These are phyloP conservation scores for Gopherus evgoodei DNA, from an alignment of 2,113 vertebrate species.

Conservation along the genomic window DNA sequence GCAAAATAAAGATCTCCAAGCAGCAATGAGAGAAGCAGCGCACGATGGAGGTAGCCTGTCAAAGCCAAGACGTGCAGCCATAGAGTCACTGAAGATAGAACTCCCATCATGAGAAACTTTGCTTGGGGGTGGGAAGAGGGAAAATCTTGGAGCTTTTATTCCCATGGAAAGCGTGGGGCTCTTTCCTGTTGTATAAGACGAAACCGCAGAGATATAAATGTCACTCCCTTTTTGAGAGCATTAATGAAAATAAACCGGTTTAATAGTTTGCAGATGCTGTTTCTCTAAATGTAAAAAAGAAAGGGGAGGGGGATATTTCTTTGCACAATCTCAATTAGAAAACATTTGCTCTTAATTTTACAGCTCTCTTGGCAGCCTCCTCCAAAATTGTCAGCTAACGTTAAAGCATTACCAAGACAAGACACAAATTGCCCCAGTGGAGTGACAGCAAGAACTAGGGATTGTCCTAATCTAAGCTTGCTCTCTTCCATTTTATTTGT, in stretches of 20 bases:
- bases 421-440: conserved; percentile 20
- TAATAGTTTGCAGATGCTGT: conserved; percentile 79
- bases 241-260: conserved; percentile 76
- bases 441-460: background rate
- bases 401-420: conserved; percentile 3
- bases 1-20: background rate
- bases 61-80: background rate
- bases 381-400: conserved; percentile 1
- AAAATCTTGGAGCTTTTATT: background rate
- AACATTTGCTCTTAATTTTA: conserved; percentile 43
- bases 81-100: background rate
- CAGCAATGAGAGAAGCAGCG: rapidly evolving
- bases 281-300: conserved; percentile 65
- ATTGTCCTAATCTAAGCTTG: conserved; percentile 38
- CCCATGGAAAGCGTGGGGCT: conserved; percentile 67
- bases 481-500: conserved; percentile 42
- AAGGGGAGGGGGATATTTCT: conserved; percentile 63
- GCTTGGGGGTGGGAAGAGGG: conserved; percentile 7
- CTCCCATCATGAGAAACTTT: background rate
- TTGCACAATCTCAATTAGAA: conserved; percentile 60
- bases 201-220: conserved; percentile 70
- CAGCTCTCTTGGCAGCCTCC: conserved; percentile 39
- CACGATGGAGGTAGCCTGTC: background rate
- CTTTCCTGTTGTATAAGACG: conserved; percentile 61
- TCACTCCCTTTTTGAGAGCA: conserved; percentile 70